Conservation (phyloP, 2,797 vertebrate species). For the Microcaecilia unicolor region DNA sequence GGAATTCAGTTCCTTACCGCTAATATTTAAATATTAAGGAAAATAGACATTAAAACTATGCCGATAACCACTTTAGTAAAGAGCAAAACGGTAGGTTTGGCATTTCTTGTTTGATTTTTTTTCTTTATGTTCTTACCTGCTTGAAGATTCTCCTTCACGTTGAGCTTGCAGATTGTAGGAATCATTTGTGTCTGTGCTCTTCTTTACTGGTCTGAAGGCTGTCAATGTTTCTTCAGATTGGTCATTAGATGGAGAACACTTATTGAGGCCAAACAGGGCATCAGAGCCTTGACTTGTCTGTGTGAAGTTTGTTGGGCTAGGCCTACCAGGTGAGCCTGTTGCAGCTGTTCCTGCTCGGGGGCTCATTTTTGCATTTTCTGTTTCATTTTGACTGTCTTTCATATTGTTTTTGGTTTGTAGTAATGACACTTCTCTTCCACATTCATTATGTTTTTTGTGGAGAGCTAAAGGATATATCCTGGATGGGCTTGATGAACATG, state of each 20-base stretch:
- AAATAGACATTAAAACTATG: no score
- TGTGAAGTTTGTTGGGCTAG: constrained; percentile 69
- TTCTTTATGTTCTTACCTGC: constrained; percentile 56
- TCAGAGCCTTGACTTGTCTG: constrained; percentile 54
- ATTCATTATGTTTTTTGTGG: constrained; percentile 44
- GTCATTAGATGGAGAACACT: constrained; percentile 16
- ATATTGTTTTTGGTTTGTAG: constrained; percentile 35
- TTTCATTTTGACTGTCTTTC: constrained; percentile 52
- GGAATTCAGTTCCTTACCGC: no score
- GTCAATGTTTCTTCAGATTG: constrained; percentile 32
- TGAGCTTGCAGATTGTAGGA: no score
- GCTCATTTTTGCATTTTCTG: constrained; percentile 72
- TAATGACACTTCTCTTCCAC: constrained; percentile 40
- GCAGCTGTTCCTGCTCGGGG: constrained; percentile 81
- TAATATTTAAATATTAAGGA: no score
- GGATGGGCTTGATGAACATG: constrained; percentile 46
- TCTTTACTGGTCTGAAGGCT: constrained; percentile 35
- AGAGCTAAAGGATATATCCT: constrained; percentile 33
- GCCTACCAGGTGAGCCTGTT: constrained; percentile 84
- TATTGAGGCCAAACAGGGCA: constrained; percentile 44
- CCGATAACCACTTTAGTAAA: no score
- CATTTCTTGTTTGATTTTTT: no score
- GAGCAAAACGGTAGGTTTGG: no score
- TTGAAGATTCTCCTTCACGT: constrained; percentile 34
- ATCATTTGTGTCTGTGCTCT: constrained; percentile 38